Evolutionary conservation across 2,888 invertebrate genomes (phyloP).

Genomic region (Spilarctia lutea): DNA sequence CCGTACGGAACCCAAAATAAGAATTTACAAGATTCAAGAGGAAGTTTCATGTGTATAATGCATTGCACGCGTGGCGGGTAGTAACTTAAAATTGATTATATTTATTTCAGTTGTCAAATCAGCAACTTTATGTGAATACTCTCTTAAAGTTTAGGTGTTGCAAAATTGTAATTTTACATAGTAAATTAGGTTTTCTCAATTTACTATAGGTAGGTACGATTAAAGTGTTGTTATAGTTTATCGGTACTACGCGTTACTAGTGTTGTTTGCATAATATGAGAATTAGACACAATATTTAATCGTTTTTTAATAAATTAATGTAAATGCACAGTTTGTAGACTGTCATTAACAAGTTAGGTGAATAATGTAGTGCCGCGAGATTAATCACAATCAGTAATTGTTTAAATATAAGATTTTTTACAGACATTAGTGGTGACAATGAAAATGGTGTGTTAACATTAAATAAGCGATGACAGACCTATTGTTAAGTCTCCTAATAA

Average conservation of each 20-base stretch:
- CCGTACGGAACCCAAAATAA: too few relatives aligned
- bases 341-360: slow-evolving; percentile 52
- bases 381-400: slow-evolving; percentile 53
- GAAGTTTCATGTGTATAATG: too few relatives aligned
- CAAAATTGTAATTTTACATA: slow-evolving; percentile 36
- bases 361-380: slow-evolving; percentile 54
- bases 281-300: slow-evolving; percentile 29
- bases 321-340: slow-evolving; percentile 54
- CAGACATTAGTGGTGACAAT: slow-evolving; percentile 73
- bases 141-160: slow-evolving; percentile 23
- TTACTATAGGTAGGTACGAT: slow-evolving; percentile 51
- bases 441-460: slow-evolving; percentile 76
- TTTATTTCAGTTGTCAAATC: neutral
- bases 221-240: slow-evolving; percentile 34
- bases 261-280: slow-evolving; percentile 25
- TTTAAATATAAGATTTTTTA: slow-evolving; percentile 73
- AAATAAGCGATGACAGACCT: slow-evolving; percentile 74
- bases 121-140: slow-evolving; percentile 1
- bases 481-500: slow-evolving; percentile 83
- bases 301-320: slow-evolving; percentile 34
- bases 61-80: too few relatives aligned
- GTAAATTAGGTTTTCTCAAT: slow-evolving; percentile 39
- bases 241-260: slow-evolving; percentile 40
- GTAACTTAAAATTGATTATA: neutral
- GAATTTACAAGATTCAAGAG: too few relatives aligned